Evolutionary conservation across 1,140 invertebrate species (phyloP), one percentile per base, ranked within the genome.

Genomic region (Drosophila auraria): DNA sequence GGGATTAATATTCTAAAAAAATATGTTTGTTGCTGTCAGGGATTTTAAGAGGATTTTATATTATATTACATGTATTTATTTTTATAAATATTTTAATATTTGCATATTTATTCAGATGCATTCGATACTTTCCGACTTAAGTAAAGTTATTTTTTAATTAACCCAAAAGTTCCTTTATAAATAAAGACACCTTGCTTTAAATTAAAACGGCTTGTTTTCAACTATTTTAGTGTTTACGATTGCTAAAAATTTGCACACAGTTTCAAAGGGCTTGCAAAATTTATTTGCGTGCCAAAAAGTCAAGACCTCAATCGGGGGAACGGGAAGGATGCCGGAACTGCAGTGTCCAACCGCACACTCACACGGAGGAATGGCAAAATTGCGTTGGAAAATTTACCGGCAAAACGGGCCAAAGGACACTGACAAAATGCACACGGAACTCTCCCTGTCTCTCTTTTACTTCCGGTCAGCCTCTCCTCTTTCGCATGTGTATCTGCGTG

Each of bases 311-410:
- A 50, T 38, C 8, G 61, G 38, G 30, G 49, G 12, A 44, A 33
- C 27, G 33, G 27, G 20, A 30, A 44, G 60, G 30, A 54, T 25
- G 59, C 36, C 54, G 68, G n/a, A 72, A 49, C 38, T 60, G 57
- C 59, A 62, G 63, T 62, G 50, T 20, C 20, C 57, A 51, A 57
- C 59, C 65, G 27, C 54, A 73, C 70, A 53, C 38, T 72, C 47
- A 50, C 47, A 40, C 38, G 61, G 71, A 72, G 59, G 54, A 80
- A 68, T 68, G 61, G 57, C 51, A 69, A 90, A 90, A 90, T 80
- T 90, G 80, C 80, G 80, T 84, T 58, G 80, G 75, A 60, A 82
- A 90, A 84, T 90, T 87, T 81, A 74, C 71, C 76, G 71, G 78
- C 75, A 58, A 77, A 75, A 62, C 78, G 69, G 58, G 65, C 72